These are phyloP conservation scores for Microplitis mediator DNA, from an alignment of 1,140 invertebrate species.

Conservation along the genomic window DNA sequence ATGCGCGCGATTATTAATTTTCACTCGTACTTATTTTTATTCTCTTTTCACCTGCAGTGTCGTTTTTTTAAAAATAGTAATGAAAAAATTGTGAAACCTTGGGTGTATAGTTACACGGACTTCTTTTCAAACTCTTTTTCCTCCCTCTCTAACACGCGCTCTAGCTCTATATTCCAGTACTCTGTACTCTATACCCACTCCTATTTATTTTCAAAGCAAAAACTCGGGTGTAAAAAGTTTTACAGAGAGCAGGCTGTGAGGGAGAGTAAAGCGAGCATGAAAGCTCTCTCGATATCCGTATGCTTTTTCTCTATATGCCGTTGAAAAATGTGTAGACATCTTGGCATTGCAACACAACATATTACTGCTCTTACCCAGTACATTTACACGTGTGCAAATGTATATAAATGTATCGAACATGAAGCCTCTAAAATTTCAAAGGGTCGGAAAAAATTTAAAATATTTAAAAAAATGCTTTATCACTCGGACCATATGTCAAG, in stretches of 20 bases:
- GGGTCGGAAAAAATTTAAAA: no score
- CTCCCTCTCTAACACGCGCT: no score
- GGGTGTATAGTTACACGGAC: no score
- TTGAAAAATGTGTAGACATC: conserved; percentile 1
- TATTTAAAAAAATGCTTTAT: no score
- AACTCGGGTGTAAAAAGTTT: not conserved
- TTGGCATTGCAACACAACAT: not conserved
- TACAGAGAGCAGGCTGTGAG: not conserved
- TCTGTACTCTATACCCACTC: no score
- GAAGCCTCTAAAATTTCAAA: no score
- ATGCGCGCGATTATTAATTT: not conserved
- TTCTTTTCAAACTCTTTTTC: no score
- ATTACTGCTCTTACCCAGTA: no score
- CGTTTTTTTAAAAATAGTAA: not conserved
- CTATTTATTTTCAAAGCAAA: not conserved
- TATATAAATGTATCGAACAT: not conserved
- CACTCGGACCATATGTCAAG: no score
- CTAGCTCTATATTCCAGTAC: no score
- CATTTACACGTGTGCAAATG: not conserved
- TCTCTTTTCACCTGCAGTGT: no score
- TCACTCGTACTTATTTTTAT: not conserved
- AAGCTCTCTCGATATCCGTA: conserved; percentile 6
- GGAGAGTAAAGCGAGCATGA: not conserved
- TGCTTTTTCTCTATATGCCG: not conserved
- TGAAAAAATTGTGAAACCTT: no score